Conservation (phyloP, 2,797 vertebrate genomes). For the Austrolebias charrua region DNA sequence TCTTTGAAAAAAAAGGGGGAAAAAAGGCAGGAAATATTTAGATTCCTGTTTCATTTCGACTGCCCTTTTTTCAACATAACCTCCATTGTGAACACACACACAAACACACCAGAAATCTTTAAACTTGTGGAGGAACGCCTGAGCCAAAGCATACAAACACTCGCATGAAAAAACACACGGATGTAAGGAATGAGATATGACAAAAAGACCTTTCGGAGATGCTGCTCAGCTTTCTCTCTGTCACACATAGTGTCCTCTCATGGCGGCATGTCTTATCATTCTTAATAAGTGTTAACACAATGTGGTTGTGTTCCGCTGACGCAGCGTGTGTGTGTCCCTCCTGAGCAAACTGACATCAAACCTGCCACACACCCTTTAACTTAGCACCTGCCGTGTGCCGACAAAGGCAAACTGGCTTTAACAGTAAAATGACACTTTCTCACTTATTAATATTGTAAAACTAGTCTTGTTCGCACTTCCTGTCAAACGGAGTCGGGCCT, state of each 20-base stretch:
- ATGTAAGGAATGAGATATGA: slow-evolving; percentile 33
- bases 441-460: slow-evolving; percentile 74
- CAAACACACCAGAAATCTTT: slow-evolving; percentile 15
- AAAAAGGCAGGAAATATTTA: slow-evolving; percentile 72
- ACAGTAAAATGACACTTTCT: slow-evolving; percentile 76
- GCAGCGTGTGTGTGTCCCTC: slow-evolving; percentile 58
- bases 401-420: slow-evolving; percentile 77
- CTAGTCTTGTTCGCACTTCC: slow-evolving; percentile 64
- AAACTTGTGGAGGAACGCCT: slow-evolving; percentile 25
- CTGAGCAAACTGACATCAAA: slow-evolving; percentile 71
- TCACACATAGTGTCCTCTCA: slow-evolving; percentile 45
- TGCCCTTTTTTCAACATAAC: slow-evolving; percentile 43
- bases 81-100: slow-evolving; percentile 41
- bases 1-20: slow-evolving; percentile 57
- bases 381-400: slow-evolving; percentile 77
- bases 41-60: slow-evolving; percentile 73
- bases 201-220: slow-evolving; percentile 60
- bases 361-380: slow-evolving; percentile 74
- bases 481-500: slow-evolving; percentile 42
- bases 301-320: slow-evolving; percentile 67
- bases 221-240: slow-evolving; percentile 52
- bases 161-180: slow-evolving; percentile 18
- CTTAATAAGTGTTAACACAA: slow-evolving; percentile 79
- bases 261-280: slow-evolving; percentile 57
- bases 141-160: slow-evolving; percentile 26